Conservation (phyloP, 2,888 invertebrate genomes). For the Tenthredo distinguenda region DNA sequence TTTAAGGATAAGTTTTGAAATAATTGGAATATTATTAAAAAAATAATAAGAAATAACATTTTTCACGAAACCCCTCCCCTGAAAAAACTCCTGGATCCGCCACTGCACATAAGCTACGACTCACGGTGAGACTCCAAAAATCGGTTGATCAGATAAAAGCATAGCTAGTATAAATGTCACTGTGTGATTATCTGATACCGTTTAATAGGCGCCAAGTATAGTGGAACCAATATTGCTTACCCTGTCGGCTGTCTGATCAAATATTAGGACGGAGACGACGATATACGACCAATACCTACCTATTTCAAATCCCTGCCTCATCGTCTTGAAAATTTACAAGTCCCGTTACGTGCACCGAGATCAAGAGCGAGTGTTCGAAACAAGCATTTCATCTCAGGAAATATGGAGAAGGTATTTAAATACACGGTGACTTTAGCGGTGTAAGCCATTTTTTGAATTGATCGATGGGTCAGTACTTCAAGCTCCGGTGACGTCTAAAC, state of each 20-base stretch:
- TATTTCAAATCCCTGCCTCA: background rate
- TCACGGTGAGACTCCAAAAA: background rate
- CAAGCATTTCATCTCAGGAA: background rate
- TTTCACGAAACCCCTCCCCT: too few species aligned
- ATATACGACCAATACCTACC: background rate
- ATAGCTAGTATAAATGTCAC: background rate
- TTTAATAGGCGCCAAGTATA: background rate
- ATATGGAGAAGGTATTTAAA: background rate
- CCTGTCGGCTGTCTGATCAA: background rate
- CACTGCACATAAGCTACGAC: background rate
- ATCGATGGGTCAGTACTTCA: background rate
- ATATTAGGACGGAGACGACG: background rate
- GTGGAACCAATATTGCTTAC: background rate
- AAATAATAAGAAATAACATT: too few species aligned
- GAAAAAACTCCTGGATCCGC: too few species aligned
- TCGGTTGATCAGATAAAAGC: background rate
- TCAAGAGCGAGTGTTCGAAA: background rate
- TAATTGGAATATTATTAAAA: too few species aligned
- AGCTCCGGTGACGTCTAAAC: background rate
- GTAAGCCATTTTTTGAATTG: background rate
- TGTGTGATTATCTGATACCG: background rate
- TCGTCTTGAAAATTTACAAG: background rate
- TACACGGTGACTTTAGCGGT: background rate
- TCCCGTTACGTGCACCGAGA: background rate
- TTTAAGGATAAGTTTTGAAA: too few species aligned